Percentiles rank a stretch among this genome's conserved stretches.
Evolutionary conservation across 2,113 vertebrate genomes (phyloP).

Genomic region (Siniperca knerii): DNA sequence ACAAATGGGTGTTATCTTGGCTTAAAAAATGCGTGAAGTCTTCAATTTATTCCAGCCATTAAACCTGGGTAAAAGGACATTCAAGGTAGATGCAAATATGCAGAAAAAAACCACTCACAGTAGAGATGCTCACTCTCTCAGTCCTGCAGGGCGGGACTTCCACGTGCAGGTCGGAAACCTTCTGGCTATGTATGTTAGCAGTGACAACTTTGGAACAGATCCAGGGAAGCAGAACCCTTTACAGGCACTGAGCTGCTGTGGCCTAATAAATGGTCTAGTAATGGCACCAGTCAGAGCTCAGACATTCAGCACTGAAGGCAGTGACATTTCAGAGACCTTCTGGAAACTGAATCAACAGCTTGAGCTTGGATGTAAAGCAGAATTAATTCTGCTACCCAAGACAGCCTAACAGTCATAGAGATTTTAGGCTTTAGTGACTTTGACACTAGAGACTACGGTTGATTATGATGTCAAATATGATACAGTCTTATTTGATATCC

Average conservation of each 20-base stretch:
- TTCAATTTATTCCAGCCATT: background rate
- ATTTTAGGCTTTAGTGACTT: background rate
- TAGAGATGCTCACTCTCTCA: background rate
- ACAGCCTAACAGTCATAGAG: background rate
- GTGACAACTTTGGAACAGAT: slow-evolving; percentile 45
- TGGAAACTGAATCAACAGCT: slow-evolving; percentile 49
- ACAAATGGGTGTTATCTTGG: background rate
- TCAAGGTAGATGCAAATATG: background rate
- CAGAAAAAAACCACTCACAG: background rate
- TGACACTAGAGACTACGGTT: background rate
- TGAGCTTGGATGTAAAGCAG: slow-evolving; percentile 25
- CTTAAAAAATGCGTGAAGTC: background rate
- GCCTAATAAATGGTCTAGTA: slow-evolving; percentile 56
- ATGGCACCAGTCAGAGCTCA: slow-evolving; percentile 49
- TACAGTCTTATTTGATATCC: background rate
- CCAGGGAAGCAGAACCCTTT: slow-evolving; percentile 60
- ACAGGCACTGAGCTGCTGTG: slow-evolving; percentile 41
- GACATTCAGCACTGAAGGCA: slow-evolving; percentile 51
- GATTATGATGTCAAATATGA: background rate
- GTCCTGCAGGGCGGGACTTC: background rate
- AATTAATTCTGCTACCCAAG: slow-evolving; percentile 9
- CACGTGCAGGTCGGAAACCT: slow-evolving; percentile 20
- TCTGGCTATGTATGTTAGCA: slow-evolving; percentile 37
- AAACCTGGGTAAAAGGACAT: background rate
- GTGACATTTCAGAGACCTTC: slow-evolving; percentile 74